Percentiles rank a stretch among this genome's conserved stretches.
Evolutionary conservation across 2,888 invertebrate species (phyloP).

Genomic region (Listrodromus nycthemerus): DNA sequence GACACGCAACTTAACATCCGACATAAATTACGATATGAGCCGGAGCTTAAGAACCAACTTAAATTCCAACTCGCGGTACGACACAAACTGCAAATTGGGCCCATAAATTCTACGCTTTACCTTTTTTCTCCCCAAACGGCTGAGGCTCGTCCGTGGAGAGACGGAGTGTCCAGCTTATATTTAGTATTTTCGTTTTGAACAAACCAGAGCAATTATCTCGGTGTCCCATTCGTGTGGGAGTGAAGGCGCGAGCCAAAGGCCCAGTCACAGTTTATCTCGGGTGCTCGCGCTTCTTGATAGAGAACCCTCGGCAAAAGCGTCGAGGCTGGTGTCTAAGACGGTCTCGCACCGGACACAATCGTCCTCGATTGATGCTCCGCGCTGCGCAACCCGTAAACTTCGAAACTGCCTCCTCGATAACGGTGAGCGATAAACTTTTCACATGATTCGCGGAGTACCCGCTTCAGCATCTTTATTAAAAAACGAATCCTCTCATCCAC

Average conservation of each 20-base stretch:
- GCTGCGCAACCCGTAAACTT: neutral
- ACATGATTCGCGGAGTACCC: neutral
- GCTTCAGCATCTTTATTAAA: neutral
- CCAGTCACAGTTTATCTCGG: slow-evolving; percentile 29
- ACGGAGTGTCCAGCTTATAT: neutral
- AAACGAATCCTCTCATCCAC: too few relatives aligned
- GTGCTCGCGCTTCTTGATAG: neutral
- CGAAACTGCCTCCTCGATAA: slow-evolving; percentile 3
- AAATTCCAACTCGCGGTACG: too few relatives aligned
- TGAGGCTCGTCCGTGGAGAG: neutral
- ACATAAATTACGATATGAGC: too few relatives aligned
- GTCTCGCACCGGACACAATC: slow-evolving; percentile 1
- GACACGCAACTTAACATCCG: too few relatives aligned
- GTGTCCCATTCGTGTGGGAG: neutral
- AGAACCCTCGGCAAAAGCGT: slow-evolving; percentile 3
- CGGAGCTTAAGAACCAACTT: too few relatives aligned
- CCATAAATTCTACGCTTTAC: too few relatives aligned
- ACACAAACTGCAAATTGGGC: too few relatives aligned
- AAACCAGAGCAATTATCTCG: slow-evolving; percentile 32
- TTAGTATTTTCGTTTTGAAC: slow-evolving; percentile 30
- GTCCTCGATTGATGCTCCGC: neutral
- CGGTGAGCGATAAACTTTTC: slow-evolving; percentile 1
- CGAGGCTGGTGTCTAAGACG: neutral
- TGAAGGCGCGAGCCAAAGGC: slow-evolving; percentile 9
- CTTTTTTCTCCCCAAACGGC: neutral